Base-by-base conservation (phyloP, 1,140 invertebrate species). In the Onthophagus taurus region DNA sequence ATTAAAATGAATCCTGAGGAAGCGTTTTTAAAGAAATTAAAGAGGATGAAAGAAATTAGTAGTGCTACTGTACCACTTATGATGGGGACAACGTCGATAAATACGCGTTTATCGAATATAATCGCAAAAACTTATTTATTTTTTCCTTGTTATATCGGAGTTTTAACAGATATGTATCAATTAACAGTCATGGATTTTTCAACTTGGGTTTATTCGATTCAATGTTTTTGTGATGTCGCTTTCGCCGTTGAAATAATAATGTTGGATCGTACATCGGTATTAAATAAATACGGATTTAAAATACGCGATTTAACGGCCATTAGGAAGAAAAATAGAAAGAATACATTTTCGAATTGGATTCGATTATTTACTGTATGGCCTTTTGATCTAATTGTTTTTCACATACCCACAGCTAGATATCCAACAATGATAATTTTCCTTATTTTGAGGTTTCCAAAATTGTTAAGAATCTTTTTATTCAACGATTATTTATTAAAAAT, bases 91-190 rank as follows among this genome's bases (percentile, higher is more conserved):
- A n/a, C 14, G 21, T 31, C 20, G 1, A 33, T 8, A 9, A n/a
- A n/a, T n/a, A n/a, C n/a, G n/a, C n/a, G n/a, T n/a, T n/a, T n/a
- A n/a, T n/a, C n/a, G n/a, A n/a, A n/a, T n/a, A n/a, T n/a, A n/a
- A n/a, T n/a, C n/a, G n/a, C n/a, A n/a, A n/a, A n/a, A n/a, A n/a
- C n/a, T n/a, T n/a, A n/a, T n/a, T 14, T 43, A 24, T 18, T 33
- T 13, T 31, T 30, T 16, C n/a, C 31, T 7, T 43, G 41, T 16
- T 43, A 20, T 13, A 5, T 43, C 12, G 18, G 29, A 9, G 16
- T 34, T 14, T 9, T 43, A 16, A 4, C 33, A 11, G 41, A 43
- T 34, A 8, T 43, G 7, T 43, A 43, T 33, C 29, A 33, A 14
- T 1, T 33, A 8, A 30, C 11, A 19, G 5, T 21, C 16, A 18